phyloP scores from a whole-genome alignment of 2,113 vertebrate genomes.

The Centropristis striata region DNA sequence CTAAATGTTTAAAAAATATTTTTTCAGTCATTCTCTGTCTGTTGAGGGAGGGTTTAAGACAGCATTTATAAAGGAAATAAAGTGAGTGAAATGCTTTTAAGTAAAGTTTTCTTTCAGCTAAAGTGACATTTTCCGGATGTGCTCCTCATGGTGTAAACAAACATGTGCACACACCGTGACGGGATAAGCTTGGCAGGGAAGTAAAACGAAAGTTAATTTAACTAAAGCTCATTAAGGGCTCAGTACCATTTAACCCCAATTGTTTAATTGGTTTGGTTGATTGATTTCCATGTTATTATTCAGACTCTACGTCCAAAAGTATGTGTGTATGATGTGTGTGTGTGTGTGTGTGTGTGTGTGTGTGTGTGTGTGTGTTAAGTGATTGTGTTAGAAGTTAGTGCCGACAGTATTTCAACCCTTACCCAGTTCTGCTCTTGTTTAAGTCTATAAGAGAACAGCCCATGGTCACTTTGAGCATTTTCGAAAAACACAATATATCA shows the following conservation, averaged over 20 bases:
- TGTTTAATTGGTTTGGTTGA: slow-evolving; percentile 6
- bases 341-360: slow-evolving; percentile 1
- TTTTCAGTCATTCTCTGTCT: neutral
- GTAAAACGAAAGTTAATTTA: slow-evolving; percentile 35
- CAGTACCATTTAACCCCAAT: slow-evolving; percentile 28
- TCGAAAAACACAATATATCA: slow-evolving; percentile 28
- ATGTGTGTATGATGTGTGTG: slow-evolving; percentile 3
- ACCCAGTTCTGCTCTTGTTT: slow-evolving; percentile 60
- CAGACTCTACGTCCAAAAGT: neutral
- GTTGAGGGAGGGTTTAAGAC: neutral
- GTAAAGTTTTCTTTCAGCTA: neutral
- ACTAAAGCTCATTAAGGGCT: slow-evolving; percentile 45
- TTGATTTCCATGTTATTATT: slow-evolving; percentile 31
- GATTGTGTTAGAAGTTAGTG: slow-evolving; percentile 56
- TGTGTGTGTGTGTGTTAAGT: slow-evolving; percentile 37
- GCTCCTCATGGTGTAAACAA: neutral
- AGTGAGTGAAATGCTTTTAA: no score
- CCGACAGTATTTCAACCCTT: slow-evolving; percentile 57
- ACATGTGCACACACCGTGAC: slow-evolving; percentile 14
- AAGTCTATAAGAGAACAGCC: slow-evolving; percentile 60
- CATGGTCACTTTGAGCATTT: slow-evolving; percentile 47
- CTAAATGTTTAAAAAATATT: neutral
- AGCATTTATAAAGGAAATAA: no score
- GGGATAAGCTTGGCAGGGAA: slow-evolving; percentile 28
- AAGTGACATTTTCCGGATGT: slow-evolving; percentile 9